phyloP scores from a whole-genome alignment of 2,113 vertebrate genomes.

The Nanorana parkeri region DNA sequence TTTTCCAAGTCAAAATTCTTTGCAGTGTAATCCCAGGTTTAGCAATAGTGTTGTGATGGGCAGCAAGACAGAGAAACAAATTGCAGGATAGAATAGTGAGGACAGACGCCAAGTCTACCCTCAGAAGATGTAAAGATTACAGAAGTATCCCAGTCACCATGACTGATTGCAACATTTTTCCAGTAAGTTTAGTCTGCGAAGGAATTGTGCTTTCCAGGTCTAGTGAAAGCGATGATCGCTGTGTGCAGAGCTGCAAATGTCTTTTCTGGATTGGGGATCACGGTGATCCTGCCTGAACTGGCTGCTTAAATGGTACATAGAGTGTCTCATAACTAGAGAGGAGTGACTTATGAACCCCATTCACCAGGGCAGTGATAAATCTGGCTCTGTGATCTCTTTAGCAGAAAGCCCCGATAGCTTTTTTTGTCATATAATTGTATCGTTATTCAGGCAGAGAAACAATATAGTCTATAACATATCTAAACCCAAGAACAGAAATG shows the following conservation, averaged over 20 bases:
- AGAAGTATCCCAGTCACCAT: background rate
- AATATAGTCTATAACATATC: too few relatives aligned
- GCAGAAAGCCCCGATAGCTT: too few relatives aligned
- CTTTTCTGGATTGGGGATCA: conserved; percentile 17
- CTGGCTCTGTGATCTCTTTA: too few relatives aligned
- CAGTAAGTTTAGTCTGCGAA: conserved; percentile 61
- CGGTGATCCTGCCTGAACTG: background rate
- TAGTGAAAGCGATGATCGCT: conserved; percentile 54
- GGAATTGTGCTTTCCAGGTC: conserved; percentile 62
- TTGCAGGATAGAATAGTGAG: background rate
- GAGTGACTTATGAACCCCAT: too few relatives aligned
- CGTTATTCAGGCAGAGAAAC: too few relatives aligned
- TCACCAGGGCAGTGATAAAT: too few relatives aligned
- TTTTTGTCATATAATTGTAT: too few relatives aligned
- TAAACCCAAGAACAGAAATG: too few relatives aligned
- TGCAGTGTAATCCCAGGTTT: background rate
- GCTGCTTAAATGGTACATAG: too few relatives aligned
- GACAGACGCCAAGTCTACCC: background rate
- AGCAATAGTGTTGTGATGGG: background rate
- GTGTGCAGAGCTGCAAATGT: conserved; percentile 60
- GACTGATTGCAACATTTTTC: conserved; percentile 63
- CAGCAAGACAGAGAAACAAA: background rate
- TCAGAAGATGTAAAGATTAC: background rate
- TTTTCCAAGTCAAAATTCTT: background rate
- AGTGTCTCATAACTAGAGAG: too few relatives aligned